A percentile compares a stretch with the other conserved stretches of the same genome.
Conservation (phyloP, 2,888 invertebrate genomes). For the Hyposoter dolosus region DNA sequence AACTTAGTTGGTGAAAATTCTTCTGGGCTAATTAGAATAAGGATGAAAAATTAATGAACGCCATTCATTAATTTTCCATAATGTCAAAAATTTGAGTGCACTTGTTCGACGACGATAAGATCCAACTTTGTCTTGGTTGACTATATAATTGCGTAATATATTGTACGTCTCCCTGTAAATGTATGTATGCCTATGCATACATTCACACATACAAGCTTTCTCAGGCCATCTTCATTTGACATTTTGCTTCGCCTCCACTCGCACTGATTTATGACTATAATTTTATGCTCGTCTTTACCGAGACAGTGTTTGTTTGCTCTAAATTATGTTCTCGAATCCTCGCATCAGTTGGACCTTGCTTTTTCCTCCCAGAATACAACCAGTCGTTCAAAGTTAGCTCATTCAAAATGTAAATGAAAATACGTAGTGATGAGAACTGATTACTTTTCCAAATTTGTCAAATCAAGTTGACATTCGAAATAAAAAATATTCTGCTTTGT, state of each 20-base stretch:
- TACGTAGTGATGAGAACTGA: not conserved
- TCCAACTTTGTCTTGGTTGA: slow-evolving; percentile 19
- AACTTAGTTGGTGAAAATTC: not conserved
- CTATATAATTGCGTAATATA: slow-evolving; percentile 56
- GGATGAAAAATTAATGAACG: not conserved
- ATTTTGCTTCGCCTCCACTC: slow-evolving; percentile 50
- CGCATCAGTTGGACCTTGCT: slow-evolving; percentile 53
- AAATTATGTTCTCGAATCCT: slow-evolving; percentile 67
- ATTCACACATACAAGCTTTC: not conserved
- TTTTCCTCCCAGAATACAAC: slow-evolving; percentile 21
- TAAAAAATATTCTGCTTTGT: too few relatives aligned
- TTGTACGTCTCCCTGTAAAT: slow-evolving; percentile 19
- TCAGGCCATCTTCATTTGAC: slow-evolving; percentile 29
- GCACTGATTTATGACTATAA: slow-evolving; percentile 69
- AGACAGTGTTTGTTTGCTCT: slow-evolving; percentile 72
- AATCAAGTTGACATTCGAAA: not conserved
- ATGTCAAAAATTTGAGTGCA: slow-evolving; percentile 35
- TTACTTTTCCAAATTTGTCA: slow-evolving; percentile 10
- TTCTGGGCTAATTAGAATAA: not conserved
- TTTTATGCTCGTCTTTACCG: slow-evolving; percentile 70
- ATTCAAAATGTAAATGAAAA: slow-evolving; percentile 16
- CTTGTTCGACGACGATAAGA: slow-evolving; percentile 52
- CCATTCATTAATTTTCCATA: too few relatives aligned
- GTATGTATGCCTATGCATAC: not conserved
- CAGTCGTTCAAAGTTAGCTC: slow-evolving; percentile 17